A percentile compares a stretch with the other conserved stretches of the same genome.
Conservation (phyloP, 2,113 vertebrate species). For the Podiceps cristatus region DNA sequence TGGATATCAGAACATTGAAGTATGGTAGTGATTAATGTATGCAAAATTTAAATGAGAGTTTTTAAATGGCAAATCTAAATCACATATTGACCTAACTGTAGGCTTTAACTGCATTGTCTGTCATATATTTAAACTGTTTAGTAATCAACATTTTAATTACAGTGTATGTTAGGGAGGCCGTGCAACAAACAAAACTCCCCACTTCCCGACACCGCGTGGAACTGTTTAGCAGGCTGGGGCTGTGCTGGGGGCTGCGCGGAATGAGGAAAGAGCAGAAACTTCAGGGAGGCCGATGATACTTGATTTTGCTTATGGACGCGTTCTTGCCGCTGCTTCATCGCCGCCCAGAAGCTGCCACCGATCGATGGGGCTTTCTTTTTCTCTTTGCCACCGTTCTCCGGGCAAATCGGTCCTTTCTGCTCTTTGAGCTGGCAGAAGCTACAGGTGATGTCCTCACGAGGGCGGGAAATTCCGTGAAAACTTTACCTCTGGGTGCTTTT, state of each 20-base stretch:
- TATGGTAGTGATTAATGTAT: conserved; percentile 96
- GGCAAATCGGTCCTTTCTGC: not conserved
- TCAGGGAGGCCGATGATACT: not conserved
- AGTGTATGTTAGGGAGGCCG: conserved; percentile 43
- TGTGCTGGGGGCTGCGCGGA: not conserved
- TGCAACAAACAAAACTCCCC: conserved; percentile 72
- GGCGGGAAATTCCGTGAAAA: not conserved
- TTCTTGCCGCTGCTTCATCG: not conserved
- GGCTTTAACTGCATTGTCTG: conserved; percentile 82
- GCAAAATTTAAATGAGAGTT: conserved; percentile 92
- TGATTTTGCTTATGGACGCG: not conserved
- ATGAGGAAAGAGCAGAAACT: not conserved
- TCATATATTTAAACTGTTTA: conserved; percentile 80
- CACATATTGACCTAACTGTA: conserved; percentile 87
- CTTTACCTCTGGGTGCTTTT: not conserved
- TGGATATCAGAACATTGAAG: conserved; percentile 95
- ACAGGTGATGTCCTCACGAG: not conserved
- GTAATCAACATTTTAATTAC: conserved; percentile 85
- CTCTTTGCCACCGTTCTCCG: not conserved
- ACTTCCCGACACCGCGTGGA: not conserved
- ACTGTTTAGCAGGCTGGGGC: not conserved
- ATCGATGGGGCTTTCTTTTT: accelerated
- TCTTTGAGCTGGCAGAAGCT: not conserved
- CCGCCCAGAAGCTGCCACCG: accelerated
- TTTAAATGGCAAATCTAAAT: conserved; percentile 88